A percentile compares a stretch with the other conserved stretches of the same genome.
phyloP scores from a whole-genome alignment of 2,888 invertebrate species.

The Cerastis leucographa region DNA sequence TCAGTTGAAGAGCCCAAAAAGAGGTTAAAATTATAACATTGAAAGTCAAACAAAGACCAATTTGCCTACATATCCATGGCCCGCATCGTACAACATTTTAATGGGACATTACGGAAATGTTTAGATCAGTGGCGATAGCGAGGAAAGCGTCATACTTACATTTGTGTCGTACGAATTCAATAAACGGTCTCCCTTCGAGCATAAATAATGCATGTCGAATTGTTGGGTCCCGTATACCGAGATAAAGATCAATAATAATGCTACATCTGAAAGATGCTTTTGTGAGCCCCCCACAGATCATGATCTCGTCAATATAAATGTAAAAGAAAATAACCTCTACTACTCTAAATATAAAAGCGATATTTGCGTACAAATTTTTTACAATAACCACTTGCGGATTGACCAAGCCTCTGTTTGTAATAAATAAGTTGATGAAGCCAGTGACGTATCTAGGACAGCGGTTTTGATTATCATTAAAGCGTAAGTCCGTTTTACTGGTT shows the following conservation, averaged over 20 bases:
- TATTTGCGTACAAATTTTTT: constrained; percentile 9
- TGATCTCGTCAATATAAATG: constrained; percentile 33
- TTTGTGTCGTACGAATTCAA: constrained; percentile 87
- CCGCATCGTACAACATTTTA: constrained; percentile 76
- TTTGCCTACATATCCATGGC: constrained; percentile 60
- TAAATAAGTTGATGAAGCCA: constrained; percentile 64
- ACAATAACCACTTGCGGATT: constrained; percentile 61
- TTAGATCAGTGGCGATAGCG: constrained; percentile 69
- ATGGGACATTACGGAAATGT: constrained; percentile 69
- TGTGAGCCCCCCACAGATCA: constrained; percentile 61
- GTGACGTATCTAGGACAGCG: constrained; percentile 69
- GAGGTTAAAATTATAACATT: constrained; percentile 12
- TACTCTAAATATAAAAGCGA: constrained; percentile 21
- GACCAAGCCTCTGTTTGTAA: constrained; percentile 63
- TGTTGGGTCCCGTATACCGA: constrained; percentile 75
- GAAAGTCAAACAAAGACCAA: constrained; percentile 53
- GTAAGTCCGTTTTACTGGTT: constrained; percentile 58
- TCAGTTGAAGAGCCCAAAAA: not conserved
- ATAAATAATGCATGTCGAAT: constrained; percentile 90
- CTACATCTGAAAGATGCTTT: constrained; percentile 71
- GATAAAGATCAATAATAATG: constrained; percentile 82
- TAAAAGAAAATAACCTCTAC: constrained; percentile 49
- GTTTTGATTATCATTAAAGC: constrained; percentile 67
- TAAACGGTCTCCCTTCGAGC: constrained; percentile 83
- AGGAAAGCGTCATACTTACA: constrained; percentile 71